Evolutionary conservation across 2,888 invertebrate genomes (phyloP), one percentile per base, ranked within the genome.

Genomic region (Phasia obesa): DNA sequence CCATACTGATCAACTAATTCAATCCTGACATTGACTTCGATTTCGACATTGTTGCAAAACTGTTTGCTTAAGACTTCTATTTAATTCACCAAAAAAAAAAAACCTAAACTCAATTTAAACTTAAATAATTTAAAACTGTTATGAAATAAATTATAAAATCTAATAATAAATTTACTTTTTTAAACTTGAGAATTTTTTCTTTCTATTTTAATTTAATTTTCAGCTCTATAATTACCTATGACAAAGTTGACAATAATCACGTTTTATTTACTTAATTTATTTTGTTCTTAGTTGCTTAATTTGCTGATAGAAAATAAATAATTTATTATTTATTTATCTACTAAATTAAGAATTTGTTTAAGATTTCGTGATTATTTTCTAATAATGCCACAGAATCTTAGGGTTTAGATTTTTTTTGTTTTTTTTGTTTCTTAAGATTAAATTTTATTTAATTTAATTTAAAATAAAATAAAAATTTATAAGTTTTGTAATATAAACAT

Each of bases 221-320:
- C 49, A 49, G 51, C 19, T 47, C 11, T 3, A 47, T 62, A 57
- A 71, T 64, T 71, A 57, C 42, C 1, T 42, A 49, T 64, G 53
- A 78, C 71, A 70, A 77, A 49, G 38, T 64, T 70, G 55, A 77
- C 70, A 71, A 59, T n/a, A 38, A 64, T 78, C 78, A 78, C 78
- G 78, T 64, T 71, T 78, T 78, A 7, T 53, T 49, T 47, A 38
- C 42, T 31, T 27, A 49, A 47, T 73, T 60, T 27, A 55, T 13
- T 44, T 53, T 64, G n/a, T 27, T 27, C 9, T 47, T 23, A n/a
- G 15, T 67, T 67, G 2, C 19, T 75, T 19, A 53, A 62, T 62
- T 53, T 25, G n/a, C n/a, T 59, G 27, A 57, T 51, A 38, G 38
- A 49, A 3, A 65, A 60, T n/a, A n/a, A 67, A 59, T 55, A 57